Conservation (phyloP, 2,797 vertebrate species). For the Cossypha polioptera region DNA sequence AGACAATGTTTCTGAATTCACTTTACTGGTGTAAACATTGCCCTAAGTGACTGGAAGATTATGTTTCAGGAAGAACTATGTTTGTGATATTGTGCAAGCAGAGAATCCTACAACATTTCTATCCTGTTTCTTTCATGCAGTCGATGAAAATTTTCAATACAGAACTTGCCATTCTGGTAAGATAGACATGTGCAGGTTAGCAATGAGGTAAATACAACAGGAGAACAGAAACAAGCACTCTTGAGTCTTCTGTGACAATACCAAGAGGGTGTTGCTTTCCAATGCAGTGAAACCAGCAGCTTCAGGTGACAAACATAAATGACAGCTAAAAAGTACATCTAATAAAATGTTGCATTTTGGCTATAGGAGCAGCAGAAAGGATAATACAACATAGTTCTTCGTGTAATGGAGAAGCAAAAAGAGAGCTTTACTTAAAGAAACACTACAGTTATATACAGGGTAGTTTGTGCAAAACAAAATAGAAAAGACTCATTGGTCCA, state of each 20-base stretch:
- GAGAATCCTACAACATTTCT: not conserved
- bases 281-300: not conserved
- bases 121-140: not conserved
- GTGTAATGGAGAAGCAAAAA: too few relatives aligned
- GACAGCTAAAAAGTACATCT: not conserved
- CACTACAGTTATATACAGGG: too few relatives aligned
- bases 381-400: too few relatives aligned
- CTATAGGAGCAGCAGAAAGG: too few relatives aligned
- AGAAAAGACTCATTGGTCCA: too few relatives aligned
- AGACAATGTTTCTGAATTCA: slow-evolving; percentile 35
- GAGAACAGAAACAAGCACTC: not conserved
- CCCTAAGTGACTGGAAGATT: not conserved
- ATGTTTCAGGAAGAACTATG: not conserved
- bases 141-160: not conserved
- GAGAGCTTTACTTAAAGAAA: too few relatives aligned
- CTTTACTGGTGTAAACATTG: slow-evolving; percentile 36
- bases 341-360: not conserved
- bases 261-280: not conserved
- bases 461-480: too few relatives aligned
- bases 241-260: not conserved
- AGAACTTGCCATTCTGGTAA: not conserved
- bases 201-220: not conserved
- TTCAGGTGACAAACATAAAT: not conserved
- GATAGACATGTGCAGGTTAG: not conserved
- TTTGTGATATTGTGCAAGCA: not conserved